Percentiles rank a stretch among this genome's conserved stretches.
Conservation (phyloP, 2,797 vertebrate species). For the Taeniopygia guttata region DNA sequence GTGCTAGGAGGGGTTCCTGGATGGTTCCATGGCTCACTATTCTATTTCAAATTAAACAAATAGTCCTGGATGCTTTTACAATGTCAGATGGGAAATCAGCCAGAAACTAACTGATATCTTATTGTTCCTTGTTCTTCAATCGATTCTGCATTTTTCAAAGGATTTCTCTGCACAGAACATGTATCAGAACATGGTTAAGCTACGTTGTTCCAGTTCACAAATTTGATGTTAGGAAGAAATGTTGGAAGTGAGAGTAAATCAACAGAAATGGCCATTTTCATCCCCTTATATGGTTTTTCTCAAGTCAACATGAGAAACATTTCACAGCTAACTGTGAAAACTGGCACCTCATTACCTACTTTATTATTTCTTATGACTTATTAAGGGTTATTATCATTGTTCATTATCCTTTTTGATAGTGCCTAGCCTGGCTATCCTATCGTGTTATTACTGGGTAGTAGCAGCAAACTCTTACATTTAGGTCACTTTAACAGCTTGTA, state of each 20-base stretch:
- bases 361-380: constrained; percentile 55
- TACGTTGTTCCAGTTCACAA: neutral
- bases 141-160: constrained; percentile 27
- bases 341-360: constrained; percentile 33
- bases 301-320: constrained; percentile 20
- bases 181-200: constrained; percentile 10
- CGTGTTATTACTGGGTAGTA: neutral
- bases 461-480: constrained; percentile 15
- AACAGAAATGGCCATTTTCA: constrained; percentile 34
- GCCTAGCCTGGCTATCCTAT: neutral
- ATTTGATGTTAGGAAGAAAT: neutral
- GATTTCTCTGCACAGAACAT: neutral
- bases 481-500: constrained; percentile 34
- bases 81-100: constrained; percentile 49
- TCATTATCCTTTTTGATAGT: constrained; percentile 19
- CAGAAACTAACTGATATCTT: constrained; percentile 37
- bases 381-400: constrained; percentile 43
- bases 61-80: constrained; percentile 38
- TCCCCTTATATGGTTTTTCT: neutral
- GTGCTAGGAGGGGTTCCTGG: constrained; percentile 55
- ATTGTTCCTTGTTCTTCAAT: constrained; percentile 45
- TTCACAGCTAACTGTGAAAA: constrained; percentile 45
- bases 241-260: constrained; percentile 24
- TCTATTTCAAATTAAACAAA: constrained; percentile 44
- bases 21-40: neutral